Evolutionary conservation across 2,888 invertebrate species (phyloP).

Genomic region (Phymatocera aterrima): DNA sequence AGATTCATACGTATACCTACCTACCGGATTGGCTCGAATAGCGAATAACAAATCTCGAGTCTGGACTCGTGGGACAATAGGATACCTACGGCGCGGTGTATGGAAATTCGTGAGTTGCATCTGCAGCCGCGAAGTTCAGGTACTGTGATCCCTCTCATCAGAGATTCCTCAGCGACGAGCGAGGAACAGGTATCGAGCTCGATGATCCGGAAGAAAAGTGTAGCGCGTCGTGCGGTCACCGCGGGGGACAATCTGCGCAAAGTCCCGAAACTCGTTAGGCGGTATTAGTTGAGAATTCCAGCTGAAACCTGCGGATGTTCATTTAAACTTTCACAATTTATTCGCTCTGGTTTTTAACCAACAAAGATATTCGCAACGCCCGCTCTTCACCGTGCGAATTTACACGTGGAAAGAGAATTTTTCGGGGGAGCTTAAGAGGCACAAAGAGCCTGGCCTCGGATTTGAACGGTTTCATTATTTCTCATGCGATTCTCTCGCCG

Average conservation of each 20-base stretch:
- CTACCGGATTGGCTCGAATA: background rate
- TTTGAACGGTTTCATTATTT: too few relatives aligned
- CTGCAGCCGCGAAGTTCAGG: too few relatives aligned
- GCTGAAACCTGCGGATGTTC: background rate
- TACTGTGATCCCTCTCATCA: too few relatives aligned
- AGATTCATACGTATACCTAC: background rate
- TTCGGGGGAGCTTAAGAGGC: too few relatives aligned
- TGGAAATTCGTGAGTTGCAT: too few relatives aligned
- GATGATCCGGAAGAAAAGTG: too few relatives aligned
- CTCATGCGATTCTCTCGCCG: too few relatives aligned
- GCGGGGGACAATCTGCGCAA: background rate
- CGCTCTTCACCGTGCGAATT: background rate
- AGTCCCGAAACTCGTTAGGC: background rate
- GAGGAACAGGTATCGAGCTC: too few relatives aligned
- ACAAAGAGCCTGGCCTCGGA: too few relatives aligned
- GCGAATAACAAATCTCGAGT: background rate
- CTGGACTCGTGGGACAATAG: too few relatives aligned
- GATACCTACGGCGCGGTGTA: background rate
- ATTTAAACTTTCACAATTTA: constrained; percentile 34
- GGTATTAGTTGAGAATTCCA: background rate
- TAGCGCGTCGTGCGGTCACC: too few relatives aligned
- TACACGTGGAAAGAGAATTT: background rate
- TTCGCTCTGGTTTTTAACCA: background rate
- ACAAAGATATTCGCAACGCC: constrained; percentile 3
- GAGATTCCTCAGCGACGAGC: too few relatives aligned